phyloP scores from a whole-genome alignment of 2,113 vertebrate species.

The Symphodus melops region DNA sequence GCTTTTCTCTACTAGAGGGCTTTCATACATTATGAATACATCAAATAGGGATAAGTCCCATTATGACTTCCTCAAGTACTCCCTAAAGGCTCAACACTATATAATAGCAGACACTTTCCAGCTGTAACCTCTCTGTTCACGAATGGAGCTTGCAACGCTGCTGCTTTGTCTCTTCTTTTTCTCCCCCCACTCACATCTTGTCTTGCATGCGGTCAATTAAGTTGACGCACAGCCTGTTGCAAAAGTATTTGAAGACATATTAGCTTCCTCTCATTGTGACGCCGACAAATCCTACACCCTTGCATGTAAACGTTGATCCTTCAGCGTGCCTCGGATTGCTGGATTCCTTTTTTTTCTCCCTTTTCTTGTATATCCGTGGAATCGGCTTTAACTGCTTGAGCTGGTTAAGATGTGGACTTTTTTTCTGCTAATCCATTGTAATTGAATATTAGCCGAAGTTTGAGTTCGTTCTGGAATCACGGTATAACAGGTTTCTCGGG shows the following conservation, averaged over 20 bases:
- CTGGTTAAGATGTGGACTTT: slow-evolving; percentile 70
- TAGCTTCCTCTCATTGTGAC: slow-evolving; percentile 49
- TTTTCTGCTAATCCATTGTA: slow-evolving; percentile 73
- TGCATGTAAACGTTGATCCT: slow-evolving; percentile 56
- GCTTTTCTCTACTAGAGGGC: slow-evolving; percentile 64
- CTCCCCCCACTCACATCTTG: slow-evolving; percentile 24
- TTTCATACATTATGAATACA: slow-evolving; percentile 77
- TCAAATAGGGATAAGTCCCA: slow-evolving; percentile 75
- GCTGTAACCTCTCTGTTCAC: slow-evolving; percentile 62
- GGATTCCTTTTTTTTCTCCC: slow-evolving; percentile 8
- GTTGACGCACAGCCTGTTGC: slow-evolving; percentile 35
- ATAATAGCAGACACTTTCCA: slow-evolving; percentile 72
- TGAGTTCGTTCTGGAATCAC: slow-evolving; percentile 72
- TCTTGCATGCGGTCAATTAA: slow-evolving; percentile 58
- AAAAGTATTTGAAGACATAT: slow-evolving; percentile 60
- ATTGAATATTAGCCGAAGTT: slow-evolving; percentile 82
- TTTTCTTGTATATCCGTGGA: slow-evolving; percentile 63
- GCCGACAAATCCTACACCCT: slow-evolving; percentile 62
- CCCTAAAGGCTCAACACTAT: slow-evolving; percentile 71
- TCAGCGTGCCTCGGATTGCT: slow-evolving; percentile 24
- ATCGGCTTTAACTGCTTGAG: slow-evolving; percentile 76
- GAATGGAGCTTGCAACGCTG: slow-evolving; percentile 40
- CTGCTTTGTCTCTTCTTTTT: slow-evolving; percentile 49
- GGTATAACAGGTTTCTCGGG: slow-evolving; percentile 55
- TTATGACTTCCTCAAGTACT: slow-evolving; percentile 74